Evolutionary conservation across 2,888 invertebrate species (phyloP).

Genomic region (Tanypteryx hageni): DNA sequence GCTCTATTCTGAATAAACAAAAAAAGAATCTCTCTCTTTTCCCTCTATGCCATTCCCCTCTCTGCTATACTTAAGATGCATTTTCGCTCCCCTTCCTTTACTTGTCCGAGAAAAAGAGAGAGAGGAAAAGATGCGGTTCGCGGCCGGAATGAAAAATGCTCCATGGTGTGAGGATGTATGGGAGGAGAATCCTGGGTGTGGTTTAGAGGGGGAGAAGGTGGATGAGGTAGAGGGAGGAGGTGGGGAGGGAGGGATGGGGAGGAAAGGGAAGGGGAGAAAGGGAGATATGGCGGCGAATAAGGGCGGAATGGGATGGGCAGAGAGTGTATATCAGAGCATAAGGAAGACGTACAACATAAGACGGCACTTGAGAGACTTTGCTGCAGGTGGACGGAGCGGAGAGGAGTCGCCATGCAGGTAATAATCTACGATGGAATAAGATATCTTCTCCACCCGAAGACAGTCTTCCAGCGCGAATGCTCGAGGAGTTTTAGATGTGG

Average conservation of each 20-base stretch:
- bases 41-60: background rate
- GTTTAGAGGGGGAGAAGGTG: background rate
- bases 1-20: background rate
- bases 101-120: background rate
- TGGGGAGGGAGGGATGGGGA: background rate
- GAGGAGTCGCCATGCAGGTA: slow-evolving; percentile 28
- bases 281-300: background rate
- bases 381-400: slow-evolving; percentile 5
- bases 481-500: slow-evolving; percentile 7
- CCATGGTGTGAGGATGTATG: background rate
- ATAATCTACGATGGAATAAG: slow-evolving; percentile 63
- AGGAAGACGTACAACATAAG: slow-evolving; percentile 56
- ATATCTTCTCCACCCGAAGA: slow-evolving; percentile 18
- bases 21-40: background rate
- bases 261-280: background rate
- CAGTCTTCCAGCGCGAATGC: background rate
- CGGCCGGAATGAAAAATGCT: background rate
- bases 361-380: slow-evolving; percentile 48
- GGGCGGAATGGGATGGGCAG: background rate
- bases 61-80: background rate
- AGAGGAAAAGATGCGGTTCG: background rate
- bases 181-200: background rate
- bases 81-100: background rate
- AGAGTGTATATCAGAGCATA: slow-evolving; percentile 48
- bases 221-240: background rate